phyloP scores from a whole-genome alignment of 2,888 invertebrate species.

The Keiferia lycopersicella region DNA sequence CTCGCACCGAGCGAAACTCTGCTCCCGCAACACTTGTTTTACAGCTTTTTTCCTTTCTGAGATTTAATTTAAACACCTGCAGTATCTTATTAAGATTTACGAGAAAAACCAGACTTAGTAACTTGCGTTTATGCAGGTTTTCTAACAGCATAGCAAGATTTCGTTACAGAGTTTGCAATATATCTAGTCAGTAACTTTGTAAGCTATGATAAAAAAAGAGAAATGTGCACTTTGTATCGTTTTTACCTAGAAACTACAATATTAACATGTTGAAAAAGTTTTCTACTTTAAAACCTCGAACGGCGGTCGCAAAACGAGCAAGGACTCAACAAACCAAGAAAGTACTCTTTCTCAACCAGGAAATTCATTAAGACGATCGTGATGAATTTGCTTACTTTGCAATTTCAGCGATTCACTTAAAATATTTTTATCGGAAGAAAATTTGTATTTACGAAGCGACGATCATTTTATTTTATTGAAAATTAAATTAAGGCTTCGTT shows the following conservation, averaged over 20 bases:
- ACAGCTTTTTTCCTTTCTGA: conserved; percentile 40
- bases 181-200: background rate
- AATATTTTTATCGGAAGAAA: conserved; percentile 7
- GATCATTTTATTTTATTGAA: conserved; percentile 49
- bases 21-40: conserved; percentile 37
- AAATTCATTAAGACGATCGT: conserved; percentile 5
- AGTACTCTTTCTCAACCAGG: background rate
- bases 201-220: no score
- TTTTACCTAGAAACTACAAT: background rate
- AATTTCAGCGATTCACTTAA: conserved; percentile 7
- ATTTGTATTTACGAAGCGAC: conserved; percentile 18
- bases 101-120: conserved; percentile 17
- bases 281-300: background rate
- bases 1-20: conserved; percentile 44
- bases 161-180: background rate
- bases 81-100: conserved; percentile 21
- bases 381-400: conserved; percentile 17
- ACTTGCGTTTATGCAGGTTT: background rate
- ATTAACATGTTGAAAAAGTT: background rate
- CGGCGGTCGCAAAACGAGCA: background rate
- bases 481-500: conserved; percentile 65
- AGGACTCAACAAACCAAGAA: background rate
- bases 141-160: background rate
- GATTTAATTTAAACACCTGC: conserved; percentile 24
- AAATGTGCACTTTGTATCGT: no score